Evolutionary conservation across 2,797 vertebrate genomes (phyloP).

Genomic region (Pangasius sanitwongsei): DNA sequence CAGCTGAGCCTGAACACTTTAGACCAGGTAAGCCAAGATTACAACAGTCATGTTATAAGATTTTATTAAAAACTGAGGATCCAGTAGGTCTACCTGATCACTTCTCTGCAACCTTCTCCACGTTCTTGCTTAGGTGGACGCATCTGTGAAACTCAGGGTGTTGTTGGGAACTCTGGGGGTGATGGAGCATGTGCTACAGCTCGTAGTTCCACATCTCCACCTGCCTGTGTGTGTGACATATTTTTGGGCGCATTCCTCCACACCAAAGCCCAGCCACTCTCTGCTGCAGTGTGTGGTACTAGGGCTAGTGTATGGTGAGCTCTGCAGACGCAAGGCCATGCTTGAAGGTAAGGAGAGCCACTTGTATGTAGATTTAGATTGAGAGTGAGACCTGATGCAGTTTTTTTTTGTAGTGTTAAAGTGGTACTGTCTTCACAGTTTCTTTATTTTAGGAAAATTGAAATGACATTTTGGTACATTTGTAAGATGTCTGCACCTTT

Average conservation of each 20-base stretch:
- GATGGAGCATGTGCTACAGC: slow-evolving; percentile 67
- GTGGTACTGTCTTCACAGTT: background rate
- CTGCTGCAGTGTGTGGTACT: slow-evolving; percentile 85
- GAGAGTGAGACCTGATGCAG: background rate
- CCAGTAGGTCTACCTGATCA: background rate
- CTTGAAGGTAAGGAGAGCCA: slow-evolving; percentile 39
- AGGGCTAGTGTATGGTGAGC: slow-evolving; percentile 81
- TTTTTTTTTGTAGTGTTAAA: background rate
- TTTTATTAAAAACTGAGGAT: background rate
- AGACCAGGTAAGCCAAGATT: slow-evolving; percentile 74
- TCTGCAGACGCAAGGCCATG: slow-evolving; percentile 64
- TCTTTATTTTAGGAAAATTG: background rate
- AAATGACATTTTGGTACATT: background rate
- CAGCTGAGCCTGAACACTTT: slow-evolving; percentile 72
- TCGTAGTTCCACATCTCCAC: slow-evolving; percentile 74
- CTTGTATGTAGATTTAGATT: background rate
- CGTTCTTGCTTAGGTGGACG: slow-evolving; percentile 70
- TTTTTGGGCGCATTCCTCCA: slow-evolving; percentile 81
- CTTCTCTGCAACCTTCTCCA: no score
- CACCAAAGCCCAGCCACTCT: slow-evolving; percentile 71
- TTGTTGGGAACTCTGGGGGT: slow-evolving; percentile 81
- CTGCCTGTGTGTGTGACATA: slow-evolving; percentile 80
- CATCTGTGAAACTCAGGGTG: slow-evolving; percentile 66
- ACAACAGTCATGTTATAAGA: background rate
- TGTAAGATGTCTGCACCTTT: slow-evolving; percentile 5